Percentiles rank a stretch among this genome's conserved stretches.
These are phyloP conservation scores for Acronicta leporina DNA, from an alignment of 2,888 invertebrate genomes.

Conservation along the genomic window DNA sequence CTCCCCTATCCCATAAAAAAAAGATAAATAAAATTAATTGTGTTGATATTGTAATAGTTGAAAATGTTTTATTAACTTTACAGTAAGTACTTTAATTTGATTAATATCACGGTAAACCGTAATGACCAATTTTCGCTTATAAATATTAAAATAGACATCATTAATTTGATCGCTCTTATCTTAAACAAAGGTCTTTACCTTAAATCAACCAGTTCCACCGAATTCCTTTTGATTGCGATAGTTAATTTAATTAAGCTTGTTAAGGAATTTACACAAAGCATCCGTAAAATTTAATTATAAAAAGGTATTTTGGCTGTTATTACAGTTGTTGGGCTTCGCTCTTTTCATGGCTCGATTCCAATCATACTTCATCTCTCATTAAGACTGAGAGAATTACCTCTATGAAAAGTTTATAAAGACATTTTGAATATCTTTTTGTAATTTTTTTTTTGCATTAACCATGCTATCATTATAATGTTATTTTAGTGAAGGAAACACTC, in stretches of 20 bases:
- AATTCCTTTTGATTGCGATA: constrained; percentile 44
- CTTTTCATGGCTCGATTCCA: constrained; percentile 46
- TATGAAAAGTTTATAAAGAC: no score
- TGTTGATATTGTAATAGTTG: no score
- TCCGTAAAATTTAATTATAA: constrained; percentile 34
- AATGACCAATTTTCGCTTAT: background rate
- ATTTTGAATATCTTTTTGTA: no score
- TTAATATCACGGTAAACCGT: background rate
- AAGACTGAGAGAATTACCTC: background rate
- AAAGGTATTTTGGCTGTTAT: constrained; percentile 37
- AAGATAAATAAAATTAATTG: no score
- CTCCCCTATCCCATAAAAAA: no score
- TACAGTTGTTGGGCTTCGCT: constrained; percentile 31
- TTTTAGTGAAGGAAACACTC: no score
- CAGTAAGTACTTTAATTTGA: no score
- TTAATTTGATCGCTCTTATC: constrained; percentile 5
- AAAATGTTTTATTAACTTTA: no score
- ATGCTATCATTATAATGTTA: no score
- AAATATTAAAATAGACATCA: background rate
- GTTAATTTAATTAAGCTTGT: constrained; percentile 50
- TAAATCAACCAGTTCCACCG: constrained; percentile 24
- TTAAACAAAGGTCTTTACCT: constrained; percentile 15
- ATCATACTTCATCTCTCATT: constrained; percentile 26
- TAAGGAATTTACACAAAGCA: constrained; percentile 32
- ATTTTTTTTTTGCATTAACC: no score